These are phyloP conservation scores for Watsonalla cultraria DNA, from an alignment of 2,888 invertebrate genomes.

Conservation along the genomic window DNA sequence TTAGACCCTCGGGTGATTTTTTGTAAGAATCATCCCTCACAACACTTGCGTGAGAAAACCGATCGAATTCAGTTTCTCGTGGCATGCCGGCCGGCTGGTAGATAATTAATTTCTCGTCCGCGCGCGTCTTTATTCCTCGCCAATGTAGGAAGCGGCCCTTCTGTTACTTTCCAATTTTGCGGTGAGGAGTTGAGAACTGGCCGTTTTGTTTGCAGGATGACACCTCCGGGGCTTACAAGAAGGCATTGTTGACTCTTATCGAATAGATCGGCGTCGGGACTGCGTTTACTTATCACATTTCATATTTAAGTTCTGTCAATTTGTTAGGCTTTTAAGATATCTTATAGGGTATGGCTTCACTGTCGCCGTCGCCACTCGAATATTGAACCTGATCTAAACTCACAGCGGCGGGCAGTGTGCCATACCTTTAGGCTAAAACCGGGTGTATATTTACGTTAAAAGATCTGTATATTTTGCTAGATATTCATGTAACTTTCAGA, in stretches of 20 bases:
- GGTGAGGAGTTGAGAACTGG: slow-evolving; percentile 46
- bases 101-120: too few species aligned
- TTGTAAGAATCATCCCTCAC: too few species aligned
- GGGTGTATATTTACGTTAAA: slow-evolving; percentile 47
- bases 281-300: slow-evolving; percentile 35
- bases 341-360: slow-evolving; percentile 26
- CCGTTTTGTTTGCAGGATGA: slow-evolving; percentile 87
- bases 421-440: slow-evolving; percentile 31
- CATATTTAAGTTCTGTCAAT: slow-evolving; percentile 66
- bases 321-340: slow-evolving; percentile 52
- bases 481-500: slow-evolving; percentile 55
- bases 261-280: slow-evolving; percentile 70
- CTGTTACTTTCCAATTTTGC: too few species aligned
- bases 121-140: too few species aligned
- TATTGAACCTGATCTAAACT: slow-evolving; percentile 4
- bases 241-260: slow-evolving; percentile 91
- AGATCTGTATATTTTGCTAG: slow-evolving; percentile 77
- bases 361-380: slow-evolving; percentile 19
- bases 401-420: slow-evolving; percentile 32
- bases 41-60: too few species aligned
- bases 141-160: too few species aligned
- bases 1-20: too few species aligned
- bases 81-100: too few species aligned
- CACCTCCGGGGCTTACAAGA: slow-evolving; percentile 96
- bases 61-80: too few species aligned